These are phyloP conservation scores for Calonectris borealis DNA, from an alignment of 2,113 vertebrate genomes.

Conservation along the genomic window DNA sequence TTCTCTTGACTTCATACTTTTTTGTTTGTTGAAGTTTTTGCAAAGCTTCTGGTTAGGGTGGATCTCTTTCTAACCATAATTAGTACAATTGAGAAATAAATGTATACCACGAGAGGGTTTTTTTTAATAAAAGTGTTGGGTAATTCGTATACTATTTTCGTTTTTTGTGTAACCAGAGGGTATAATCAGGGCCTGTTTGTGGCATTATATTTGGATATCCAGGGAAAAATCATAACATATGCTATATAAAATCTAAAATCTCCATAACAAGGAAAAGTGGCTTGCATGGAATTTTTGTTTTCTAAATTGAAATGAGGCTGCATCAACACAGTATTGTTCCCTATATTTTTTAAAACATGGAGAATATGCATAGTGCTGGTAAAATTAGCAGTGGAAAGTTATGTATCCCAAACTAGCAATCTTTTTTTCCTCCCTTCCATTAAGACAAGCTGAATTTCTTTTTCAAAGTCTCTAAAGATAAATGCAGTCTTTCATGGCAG, in stretches of 20 bases:
- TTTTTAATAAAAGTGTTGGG: neutral
- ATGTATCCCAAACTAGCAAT: neutral
- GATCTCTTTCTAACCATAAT: neutral
- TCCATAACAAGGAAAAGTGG: neutral
- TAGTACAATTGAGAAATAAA: neutral
- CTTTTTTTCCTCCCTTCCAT: neutral
- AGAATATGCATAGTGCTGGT: neutral
- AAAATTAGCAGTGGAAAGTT: neutral
- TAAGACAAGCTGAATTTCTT: neutral
- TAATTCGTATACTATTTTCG: neutral
- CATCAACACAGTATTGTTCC: neutral
- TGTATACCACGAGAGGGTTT: neutral
- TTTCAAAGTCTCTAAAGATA: neutral
- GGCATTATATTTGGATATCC: neutral
- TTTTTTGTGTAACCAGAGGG: neutral
- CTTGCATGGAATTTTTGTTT: neutral
- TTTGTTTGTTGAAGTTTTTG: neutral
- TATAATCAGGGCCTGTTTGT: neutral
- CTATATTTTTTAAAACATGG: neutral
- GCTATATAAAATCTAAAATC: neutral
- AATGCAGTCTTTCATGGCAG: neutral
- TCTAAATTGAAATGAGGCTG: neutral
- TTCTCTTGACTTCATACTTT: neutral
- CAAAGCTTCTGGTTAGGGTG: neutral
- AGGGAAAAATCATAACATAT: neutral